Base-by-base conservation (phyloP, 2,113 vertebrate genomes). In the Hypomesus transpacificus region DNA sequence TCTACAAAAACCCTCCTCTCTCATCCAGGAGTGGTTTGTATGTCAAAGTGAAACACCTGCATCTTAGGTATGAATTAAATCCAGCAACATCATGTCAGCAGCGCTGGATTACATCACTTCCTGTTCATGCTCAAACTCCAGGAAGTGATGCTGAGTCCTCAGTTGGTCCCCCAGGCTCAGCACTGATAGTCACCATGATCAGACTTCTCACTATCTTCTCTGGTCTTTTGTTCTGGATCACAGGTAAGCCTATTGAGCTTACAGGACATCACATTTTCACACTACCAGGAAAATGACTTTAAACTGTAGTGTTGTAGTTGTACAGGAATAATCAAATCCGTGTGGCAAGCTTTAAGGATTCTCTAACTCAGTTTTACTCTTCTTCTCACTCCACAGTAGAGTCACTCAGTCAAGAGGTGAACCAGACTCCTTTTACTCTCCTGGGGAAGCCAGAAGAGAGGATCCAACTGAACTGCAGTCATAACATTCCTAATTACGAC, bases 1-100 rank as follows among this genome's bases (percentile, higher is more conserved):
- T 6, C 39, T 21, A 82, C 85, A 77, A 82, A 87, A 84, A 80
- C 73, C 53, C n/a, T n/a, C n/a, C n/a, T n/a, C n/a, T n/a, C n/a
- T n/a, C n/a, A n/a, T n/a, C n/a, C n/a, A n/a, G n/a, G n/a, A n/a
- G n/a, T n/a, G n/a, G n/a, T n/a, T n/a, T n/a, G n/a, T n/a, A n/a
- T n/a, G n/a, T 65, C 0, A 63, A 2, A 28, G 46, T 46, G 2
- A 39, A 65, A 14, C 63, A 65, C 18, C 63, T 65, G 63, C 7
- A 13, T 65, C 11, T 50, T n/a, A 20, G 18, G 34, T 65, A 3
- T 65, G n/a, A 65, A 21, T 21, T 50, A 18, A 1, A 46, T 50
- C n/a, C n/a, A 21, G n/a, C 21, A 56, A 18, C 14, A 11, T 59
- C n/a, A 3, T 21, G 24, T 21, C 53, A 56, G 9, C 3, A n/a